Evolutionary conservation across 2,888 invertebrate species (phyloP).

Genomic region (Mimumesa dahlbomi): DNA sequence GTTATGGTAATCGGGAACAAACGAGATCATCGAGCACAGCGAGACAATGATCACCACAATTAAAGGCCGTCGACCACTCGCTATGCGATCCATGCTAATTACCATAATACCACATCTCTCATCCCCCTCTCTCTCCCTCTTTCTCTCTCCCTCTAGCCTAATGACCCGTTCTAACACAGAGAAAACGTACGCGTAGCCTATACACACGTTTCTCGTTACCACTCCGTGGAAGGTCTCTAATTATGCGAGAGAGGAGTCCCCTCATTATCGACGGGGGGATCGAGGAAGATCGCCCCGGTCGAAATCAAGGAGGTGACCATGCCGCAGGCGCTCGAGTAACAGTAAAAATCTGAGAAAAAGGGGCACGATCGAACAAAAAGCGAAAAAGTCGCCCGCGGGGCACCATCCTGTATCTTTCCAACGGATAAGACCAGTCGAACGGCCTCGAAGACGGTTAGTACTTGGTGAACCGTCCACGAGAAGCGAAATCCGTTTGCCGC

Average conservation of each 20-base stretch:
- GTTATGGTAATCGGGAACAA: too few relatives aligned
- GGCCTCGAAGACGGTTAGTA: conserved; percentile 70
- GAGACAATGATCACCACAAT: too few relatives aligned
- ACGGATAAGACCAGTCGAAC: conserved; percentile 72
- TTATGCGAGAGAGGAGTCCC: not conserved
- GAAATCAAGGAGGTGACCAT: conserved; percentile 47
- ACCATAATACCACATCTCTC: too few relatives aligned
- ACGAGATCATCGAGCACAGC: too few relatives aligned
- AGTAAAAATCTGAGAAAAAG: conserved; percentile 68
- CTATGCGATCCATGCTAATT: too few relatives aligned
- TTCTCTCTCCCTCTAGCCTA: not conserved
- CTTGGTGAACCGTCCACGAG: conserved; percentile 68
- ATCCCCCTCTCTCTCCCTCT: not conserved
- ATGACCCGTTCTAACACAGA: too few relatives aligned
- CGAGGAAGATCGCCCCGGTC: conserved; percentile 29
- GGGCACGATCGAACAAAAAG: conserved; percentile 41
- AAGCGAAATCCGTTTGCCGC: too few relatives aligned
- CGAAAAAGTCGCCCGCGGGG: conserved; percentile 41
- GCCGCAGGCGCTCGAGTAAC: conserved; percentile 57
- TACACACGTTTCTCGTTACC: too few relatives aligned
- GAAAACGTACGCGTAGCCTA: too few relatives aligned
- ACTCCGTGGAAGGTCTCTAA: not conserved
- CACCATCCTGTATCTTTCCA: conserved; percentile 56
- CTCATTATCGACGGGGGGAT: conserved; percentile 1
- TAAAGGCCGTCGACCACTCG: too few relatives aligned